Conservation (phyloP, 2,888 invertebrate genomes). For the Drosophila sordidapex region DNA sequence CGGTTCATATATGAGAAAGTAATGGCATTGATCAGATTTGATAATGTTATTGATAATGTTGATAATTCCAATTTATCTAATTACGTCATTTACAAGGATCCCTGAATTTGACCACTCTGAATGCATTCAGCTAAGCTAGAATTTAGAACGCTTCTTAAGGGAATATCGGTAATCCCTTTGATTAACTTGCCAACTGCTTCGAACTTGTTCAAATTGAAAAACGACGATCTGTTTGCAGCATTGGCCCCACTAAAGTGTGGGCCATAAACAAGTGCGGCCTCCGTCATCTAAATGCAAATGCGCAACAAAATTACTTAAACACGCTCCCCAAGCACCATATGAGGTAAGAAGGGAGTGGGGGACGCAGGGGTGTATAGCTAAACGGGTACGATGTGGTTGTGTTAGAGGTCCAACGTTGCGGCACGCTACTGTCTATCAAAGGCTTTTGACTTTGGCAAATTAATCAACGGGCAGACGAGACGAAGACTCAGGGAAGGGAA, state of each 20-base stretch:
- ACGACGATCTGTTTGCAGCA: slow-evolving; percentile 22
- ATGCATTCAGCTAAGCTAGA: background rate
- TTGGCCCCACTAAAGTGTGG: slow-evolving; percentile 54
- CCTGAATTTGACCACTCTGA: background rate
- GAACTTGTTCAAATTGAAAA: slow-evolving; percentile 7
- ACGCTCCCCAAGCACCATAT: slow-evolving; percentile 37
- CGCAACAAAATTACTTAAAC: slow-evolving; percentile 68
- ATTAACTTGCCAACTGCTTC: slow-evolving; percentile 16
- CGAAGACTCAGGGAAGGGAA: background rate
- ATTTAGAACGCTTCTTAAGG: too few relatives aligned
- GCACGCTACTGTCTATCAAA: slow-evolving; percentile 76
- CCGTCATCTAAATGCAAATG: slow-evolving; percentile 76
- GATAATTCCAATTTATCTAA: background rate
- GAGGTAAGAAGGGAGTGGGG: background rate
- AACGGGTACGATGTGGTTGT: slow-evolving; percentile 56
- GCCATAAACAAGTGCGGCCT: slow-evolving; percentile 74
- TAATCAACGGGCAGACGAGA: slow-evolving; percentile 58
- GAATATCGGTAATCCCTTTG: slow-evolving; percentile 17
- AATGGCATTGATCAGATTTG: too few relatives aligned
- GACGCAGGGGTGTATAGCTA: slow-evolving; percentile 24
- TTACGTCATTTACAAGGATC: background rate
- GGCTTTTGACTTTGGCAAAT: slow-evolving; percentile 80
- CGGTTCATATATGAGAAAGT: too few relatives aligned
- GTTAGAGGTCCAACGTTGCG: slow-evolving; percentile 69
- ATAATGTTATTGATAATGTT: too few relatives aligned